Evolutionary conservation across 2,797 vertebrate species (phyloP), one percentile per base, ranked within the genome.

Genomic region (Brachymystax lenok): DNA sequence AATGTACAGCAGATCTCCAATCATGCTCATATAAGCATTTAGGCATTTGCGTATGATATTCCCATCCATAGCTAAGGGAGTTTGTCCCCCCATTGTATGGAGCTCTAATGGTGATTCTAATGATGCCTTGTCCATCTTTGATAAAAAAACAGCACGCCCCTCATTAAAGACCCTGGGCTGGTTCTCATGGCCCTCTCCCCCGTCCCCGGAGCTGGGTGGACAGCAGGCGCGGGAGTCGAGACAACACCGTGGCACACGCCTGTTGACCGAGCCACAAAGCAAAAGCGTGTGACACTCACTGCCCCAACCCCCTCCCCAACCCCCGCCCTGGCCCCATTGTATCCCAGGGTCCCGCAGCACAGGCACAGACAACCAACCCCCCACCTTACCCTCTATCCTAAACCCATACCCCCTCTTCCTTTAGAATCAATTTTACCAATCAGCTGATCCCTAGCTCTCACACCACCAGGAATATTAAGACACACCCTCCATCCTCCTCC

Each of bases 241-340:
- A 91, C 90, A 85, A 89, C 89, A 90, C 89, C 82, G 80, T 80
- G 94, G 93, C 94, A 94, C 94, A 94, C 94, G 94, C 94, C 94
- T 94, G 92, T 94, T 93, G 93, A 94, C 92, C 87, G 87, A 87
- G 85, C 86, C 90, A 93, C 92, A 93, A 93, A 93, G 91, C 88
- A 88, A 87, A 91, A 92, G 90, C 86, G 92, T 94, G 93, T 92
- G 92, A 93, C 92, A 92, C 89, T 89, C 86, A 79, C 91, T 50
- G 74, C 71, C 40, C 70, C 81, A 80, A 74, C 77, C 75, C 71
- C 66, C 67, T 67, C 28, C 63, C 46, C 59, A 40, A 24, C 30
- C 54, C 28, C 85, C 80, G 76, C 82, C 86, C 89, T 86, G n/a
- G 63, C 83, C 77, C 87, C 76, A 88, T 91, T 91, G 88, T 91